Evolutionary conservation across 2,113 vertebrate genomes (phyloP), one percentile per base, ranked within the genome.

Genomic region (Lepisosteus osseus): DNA sequence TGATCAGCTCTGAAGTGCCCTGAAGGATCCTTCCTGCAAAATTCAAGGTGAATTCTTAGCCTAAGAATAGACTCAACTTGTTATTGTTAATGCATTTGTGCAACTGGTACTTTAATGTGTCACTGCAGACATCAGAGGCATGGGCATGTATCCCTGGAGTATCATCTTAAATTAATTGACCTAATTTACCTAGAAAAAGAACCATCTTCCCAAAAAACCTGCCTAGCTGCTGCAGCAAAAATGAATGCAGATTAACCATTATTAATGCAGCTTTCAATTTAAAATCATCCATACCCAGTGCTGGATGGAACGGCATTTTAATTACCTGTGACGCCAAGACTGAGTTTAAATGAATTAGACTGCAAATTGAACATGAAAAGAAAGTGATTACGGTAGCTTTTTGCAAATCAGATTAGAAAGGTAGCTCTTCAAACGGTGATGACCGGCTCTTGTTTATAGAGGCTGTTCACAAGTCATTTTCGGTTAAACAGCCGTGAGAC

Each of bases 321-420:
- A 59, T 59, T 59, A 59, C 57, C 57, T 59, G 57, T 2, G 57
- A 15, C 3, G 12, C 12, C 9, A 13, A 59, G 57, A 59, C 12
- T 13, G n/a, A 59, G 57, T 14, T n/a, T 5, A 13, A 59, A 59
- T 13, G 57, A 59, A 59, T 59, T 59, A 59, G 3, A 59, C 14
- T 51, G 47, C 47, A 51, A 51, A 51, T 51, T 51, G 47, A 51
- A 51, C 47, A 51, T 51, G 47, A 51, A 51, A 59, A 59, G 57
- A 59, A 59, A 13, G 12, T 59, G 57, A 59, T 59, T 59, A 59
- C 57, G 14, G n/a, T 0, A 59, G 57, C 57, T n/a, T 13, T 59
- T 59, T 59, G 57, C 57, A 59, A 59, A 59, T 59, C 57, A 59
- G n/a, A 59, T 59, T 59, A 59, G 57, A 59, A 59, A 59, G 57